A percentile compares a stretch with the other conserved stretches of the same genome.
Conservation (phyloP, 2,113 vertebrate species). For the Marcusenius ussheri region DNA sequence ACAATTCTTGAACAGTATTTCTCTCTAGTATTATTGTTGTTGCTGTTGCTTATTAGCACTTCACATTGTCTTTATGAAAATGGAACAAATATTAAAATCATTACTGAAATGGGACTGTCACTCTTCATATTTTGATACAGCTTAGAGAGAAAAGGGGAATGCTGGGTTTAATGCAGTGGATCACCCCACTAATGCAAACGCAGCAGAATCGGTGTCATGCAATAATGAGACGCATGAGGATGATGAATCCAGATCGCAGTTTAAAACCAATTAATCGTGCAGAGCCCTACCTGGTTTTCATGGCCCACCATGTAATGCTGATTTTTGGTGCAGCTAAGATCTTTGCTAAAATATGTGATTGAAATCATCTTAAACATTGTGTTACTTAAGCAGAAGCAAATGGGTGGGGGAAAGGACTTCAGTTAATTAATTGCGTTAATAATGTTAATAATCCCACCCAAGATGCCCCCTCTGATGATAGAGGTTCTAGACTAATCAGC, state of each 20-base stretch:
- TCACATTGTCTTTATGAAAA: neutral
- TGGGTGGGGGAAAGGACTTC: neutral
- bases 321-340: neutral
- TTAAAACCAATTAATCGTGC: neutral
- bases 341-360: neutral
- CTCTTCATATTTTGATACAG: neutral
- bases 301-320: neutral
- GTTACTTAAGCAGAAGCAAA: neutral
- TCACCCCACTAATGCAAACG: neutral
- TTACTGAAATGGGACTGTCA: neutral
- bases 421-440: neutral
- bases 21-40: neutral
- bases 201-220: neutral
- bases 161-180: neutral
- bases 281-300: neutral
- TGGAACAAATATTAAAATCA: neutral
- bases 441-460: neutral
- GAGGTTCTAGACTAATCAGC: neutral
- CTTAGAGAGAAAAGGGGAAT: neutral
- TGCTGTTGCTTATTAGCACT: neutral
- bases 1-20: neutral
- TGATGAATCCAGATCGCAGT: neutral
- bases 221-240: neutral
- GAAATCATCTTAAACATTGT: neutral
- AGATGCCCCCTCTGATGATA: neutral